Evolutionary conservation across 2,113 vertebrate species (phyloP), one percentile per base, ranked within the genome.

Genomic region (Barnardius zonarius): DNA sequence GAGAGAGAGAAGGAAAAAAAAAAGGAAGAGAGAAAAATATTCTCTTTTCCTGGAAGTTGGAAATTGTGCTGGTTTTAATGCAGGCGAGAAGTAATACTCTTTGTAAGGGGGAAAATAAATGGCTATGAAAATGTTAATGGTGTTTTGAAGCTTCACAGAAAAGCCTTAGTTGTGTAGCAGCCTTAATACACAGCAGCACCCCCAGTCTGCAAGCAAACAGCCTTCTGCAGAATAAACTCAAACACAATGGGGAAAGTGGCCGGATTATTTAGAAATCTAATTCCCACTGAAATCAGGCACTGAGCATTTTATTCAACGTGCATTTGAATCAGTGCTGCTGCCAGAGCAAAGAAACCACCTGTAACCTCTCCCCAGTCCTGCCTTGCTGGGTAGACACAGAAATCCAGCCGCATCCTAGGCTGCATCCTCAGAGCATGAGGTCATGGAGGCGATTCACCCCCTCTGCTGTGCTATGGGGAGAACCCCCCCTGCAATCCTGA

Each of bases 111-210:
- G 31, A 20, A 54, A 74, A 83, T 55, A 87, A 94, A 96, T 85
- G 61, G 63, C 79, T 75, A 83, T 69, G 91, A 90, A 93, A 96
- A 97, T 88, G 90, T 90, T 94, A 95, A 95, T 92, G 67, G 75
- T 92, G 88, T 96, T 95, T 85, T 93, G 95, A 90, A 97, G 96
- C 87, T 91, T 91, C 90, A 31, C 73, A 48, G 80, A 24, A 66
- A 63, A 77, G 57, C 16, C 90, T 87, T 63, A 63, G 67, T 82
- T n/a, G 72, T 57, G 86, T 87, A 80, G 92, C 92, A 88, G 94
- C 92, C 75, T 92, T 79, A 77, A 83, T 49, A 87, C 17, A 75
- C 94, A 86, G 90, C 51, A 93, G 86, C n/a, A 80, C 67, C 82
- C 86, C 28, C 11, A 7, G 63, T 77, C 92, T 94, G 90, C 90